These are phyloP conservation scores for Tanypteryx hageni DNA, from an alignment of 2,888 invertebrate species.

Conservation along the genomic window DNA sequence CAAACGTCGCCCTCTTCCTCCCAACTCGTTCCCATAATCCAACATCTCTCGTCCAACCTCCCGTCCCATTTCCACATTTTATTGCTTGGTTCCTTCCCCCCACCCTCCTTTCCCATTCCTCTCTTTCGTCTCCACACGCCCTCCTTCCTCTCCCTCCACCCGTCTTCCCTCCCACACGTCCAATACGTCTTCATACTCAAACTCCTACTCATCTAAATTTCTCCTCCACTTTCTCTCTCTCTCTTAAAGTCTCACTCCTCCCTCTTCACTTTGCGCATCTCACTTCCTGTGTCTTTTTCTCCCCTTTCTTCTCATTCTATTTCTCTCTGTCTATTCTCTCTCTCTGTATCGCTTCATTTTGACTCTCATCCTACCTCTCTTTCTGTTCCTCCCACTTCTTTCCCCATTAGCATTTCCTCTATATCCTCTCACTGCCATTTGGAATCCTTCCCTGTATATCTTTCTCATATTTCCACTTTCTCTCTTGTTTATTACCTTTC, in stretches of 20 bases:
- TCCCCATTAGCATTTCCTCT: background rate
- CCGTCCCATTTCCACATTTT: background rate
- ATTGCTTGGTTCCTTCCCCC: background rate
- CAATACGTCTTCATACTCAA: conserved; percentile 31
- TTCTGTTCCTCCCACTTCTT: background rate
- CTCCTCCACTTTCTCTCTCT: background rate
- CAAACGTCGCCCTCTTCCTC: conserved; percentile 5
- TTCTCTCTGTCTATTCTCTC: background rate
- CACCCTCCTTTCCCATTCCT: too few relatives aligned
- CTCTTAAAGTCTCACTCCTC: background rate
- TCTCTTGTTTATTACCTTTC: background rate
- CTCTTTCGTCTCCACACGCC: background rate
- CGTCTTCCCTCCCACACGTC: background rate
- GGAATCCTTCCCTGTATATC: background rate
- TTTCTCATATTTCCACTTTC: background rate
- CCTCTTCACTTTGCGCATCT: background rate
- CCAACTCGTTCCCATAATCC: background rate
- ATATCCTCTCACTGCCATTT: background rate
- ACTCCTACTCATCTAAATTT: conserved; percentile 11
- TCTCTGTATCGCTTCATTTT: background rate
- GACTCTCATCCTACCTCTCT: background rate
- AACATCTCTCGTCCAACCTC: background rate
- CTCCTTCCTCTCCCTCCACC: background rate
- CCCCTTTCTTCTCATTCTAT: background rate
- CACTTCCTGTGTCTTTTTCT: background rate